Base-by-base conservation (phyloP, 2,888 invertebrate species). In the Patella ulyssiponensis region DNA sequence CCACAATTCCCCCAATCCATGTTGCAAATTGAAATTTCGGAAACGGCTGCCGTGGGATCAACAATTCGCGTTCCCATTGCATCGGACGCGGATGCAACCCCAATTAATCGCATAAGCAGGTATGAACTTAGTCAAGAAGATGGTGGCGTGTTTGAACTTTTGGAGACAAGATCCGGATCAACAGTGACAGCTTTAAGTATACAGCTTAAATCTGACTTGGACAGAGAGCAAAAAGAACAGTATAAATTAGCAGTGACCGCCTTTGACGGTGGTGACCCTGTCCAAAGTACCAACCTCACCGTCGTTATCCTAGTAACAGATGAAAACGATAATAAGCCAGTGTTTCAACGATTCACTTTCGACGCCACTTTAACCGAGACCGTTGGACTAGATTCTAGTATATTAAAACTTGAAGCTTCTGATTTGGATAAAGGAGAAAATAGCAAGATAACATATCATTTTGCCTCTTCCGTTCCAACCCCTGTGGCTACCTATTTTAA, bases 341-440 rank as follows among this genome's bases (percentile, higher is more conserved):
- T 71, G 23, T 83, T 83, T 69, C 53, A 56, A 11, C 23, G 75
- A 14, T 15, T 33, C 2, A 23, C 64, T n/a, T 83, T 80, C 71
- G 69, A n/a, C 7, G 73, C 69, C 20, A 75, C 71, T 15, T 73
- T 83, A 33, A 76, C 75, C 2, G 82, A 83, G 52, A 77, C 53
- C 44, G 79, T 78, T 9, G 53, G 51, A 9, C 69, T 77, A 27
- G 69, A 77, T 15, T 56, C 78, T 3, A 72, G 33, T 2, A 75
- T 81, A n/a, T 71, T 81, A 7, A 77, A 51, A 14, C 77, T 83
- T 11, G 71, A 73, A n/a, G 82, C 82, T 9, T 74, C 44, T 20
- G 82, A 83, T 71, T 64, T 71, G 7, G 82, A 83, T 54, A 69
- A 71, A 14, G 81, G 80, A 0, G 78, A 81, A n/a, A 83, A 83